Evolutionary conservation across 2,797 vertebrate genomes (phyloP), one percentile per base, ranked within the genome.

Genomic region (Gymnoscopelus microlampas): DNA sequence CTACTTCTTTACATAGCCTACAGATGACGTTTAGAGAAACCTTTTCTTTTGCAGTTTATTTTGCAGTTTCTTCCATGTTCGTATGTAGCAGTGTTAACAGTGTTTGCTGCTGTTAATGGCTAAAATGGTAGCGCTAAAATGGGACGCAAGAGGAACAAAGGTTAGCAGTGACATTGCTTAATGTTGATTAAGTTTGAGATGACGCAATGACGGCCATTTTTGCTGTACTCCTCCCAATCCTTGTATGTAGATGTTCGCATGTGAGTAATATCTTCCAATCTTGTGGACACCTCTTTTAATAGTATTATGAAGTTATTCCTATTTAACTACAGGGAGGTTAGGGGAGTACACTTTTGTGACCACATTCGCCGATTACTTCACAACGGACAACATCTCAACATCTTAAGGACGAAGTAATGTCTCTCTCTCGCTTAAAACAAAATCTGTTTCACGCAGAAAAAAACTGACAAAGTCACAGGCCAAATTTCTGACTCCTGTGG

Each of bases 401-500:
- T 35, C 4, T 35, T 6, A 6, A 3, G 2, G 26, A 29, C 26
- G 26, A 35, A 35, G 5, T 35, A 35, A 0, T 5, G 5, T 35
- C 32, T 35, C 5, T 35, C 32, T 35, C 32, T 35, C 29, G 19
- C 19, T 19, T 32, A 32, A 32, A 32, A 32, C 3, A 1, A 50
- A 50, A 50, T 50, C 48, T 3, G 14, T 14, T 50, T 14, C 5
- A 10, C 13, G 48, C 48, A 50, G 14, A 50, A 50, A 19, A 50
- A 50, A 5, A 35, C 32, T 35, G 48, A 50, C 10, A 50, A 50
- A 5, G 4, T 11, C 11, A 50, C 10, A 24, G 72, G 11, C 24
- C 50, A 59, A 56, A 10, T 15, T 56, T 5, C n/a, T 63, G 61
- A n/a, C 56, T 77, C 51, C 60, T 50, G 68, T 54, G 47, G 60